phyloP scores from a whole-genome alignment of 2,113 vertebrate genomes.

The Sciurus niger region DNA sequence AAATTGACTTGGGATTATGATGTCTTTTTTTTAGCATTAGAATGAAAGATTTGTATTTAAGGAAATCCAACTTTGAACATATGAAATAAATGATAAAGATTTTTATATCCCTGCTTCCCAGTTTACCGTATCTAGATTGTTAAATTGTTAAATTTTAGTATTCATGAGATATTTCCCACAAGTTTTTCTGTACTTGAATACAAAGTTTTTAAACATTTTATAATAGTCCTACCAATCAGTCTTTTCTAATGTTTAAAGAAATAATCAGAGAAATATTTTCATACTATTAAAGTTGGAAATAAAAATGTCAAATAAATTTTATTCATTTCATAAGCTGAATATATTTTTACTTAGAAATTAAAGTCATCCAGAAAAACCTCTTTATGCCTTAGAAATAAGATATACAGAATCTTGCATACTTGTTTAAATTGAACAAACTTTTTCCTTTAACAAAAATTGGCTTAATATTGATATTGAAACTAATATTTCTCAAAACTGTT shows the following conservation, averaged over 20 bases:
- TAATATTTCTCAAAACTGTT: conserved; percentile 79
- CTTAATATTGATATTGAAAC: conserved; percentile 68
- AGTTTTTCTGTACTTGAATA: conserved; percentile 68
- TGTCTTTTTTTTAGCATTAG: conserved; percentile 52
- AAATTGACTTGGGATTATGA: conserved; percentile 69
- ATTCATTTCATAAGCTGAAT: conserved; percentile 60
- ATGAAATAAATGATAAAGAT: conserved; percentile 56
- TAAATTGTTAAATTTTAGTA: conserved; percentile 63
- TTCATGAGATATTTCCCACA: conserved; percentile 47
- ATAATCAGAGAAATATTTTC: conserved; percentile 67
- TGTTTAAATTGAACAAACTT: conserved; percentile 83
- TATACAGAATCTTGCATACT: conserved; percentile 49
- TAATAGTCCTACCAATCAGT: not conserved
- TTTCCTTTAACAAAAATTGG: conserved; percentile 74
- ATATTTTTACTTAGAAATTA: conserved; percentile 71
- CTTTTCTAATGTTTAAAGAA: conserved; percentile 69
- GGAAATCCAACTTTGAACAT: conserved; percentile 42
- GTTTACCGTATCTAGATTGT: not conserved
- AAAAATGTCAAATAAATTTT: conserved; percentile 66
- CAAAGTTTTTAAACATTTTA: conserved; percentile 17
- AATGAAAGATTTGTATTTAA: conserved; percentile 62
- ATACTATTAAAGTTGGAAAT: conserved; percentile 64
- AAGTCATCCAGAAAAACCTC: conserved; percentile 76
- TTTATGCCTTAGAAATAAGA: conserved; percentile 69
- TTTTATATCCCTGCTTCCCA: conserved; percentile 44